These are phyloP conservation scores for Zaprionus tsacasi DNA, from an alignment of 1,140 invertebrate species.

Conservation along the genomic window DNA sequence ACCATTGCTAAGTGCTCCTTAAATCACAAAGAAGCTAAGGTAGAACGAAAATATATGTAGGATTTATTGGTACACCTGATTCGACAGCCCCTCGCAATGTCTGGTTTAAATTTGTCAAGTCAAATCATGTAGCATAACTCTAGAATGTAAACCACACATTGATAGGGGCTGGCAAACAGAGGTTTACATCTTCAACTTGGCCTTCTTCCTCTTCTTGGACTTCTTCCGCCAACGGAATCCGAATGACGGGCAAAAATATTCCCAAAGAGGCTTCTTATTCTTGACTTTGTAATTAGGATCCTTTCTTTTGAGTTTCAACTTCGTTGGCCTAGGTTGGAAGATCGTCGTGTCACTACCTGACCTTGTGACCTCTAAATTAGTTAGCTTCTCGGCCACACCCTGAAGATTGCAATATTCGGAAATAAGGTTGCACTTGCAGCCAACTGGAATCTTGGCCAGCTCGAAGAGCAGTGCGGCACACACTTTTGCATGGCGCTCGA, in stretches of 20 bases:
- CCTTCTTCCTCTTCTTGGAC: too few species aligned
- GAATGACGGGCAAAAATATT: neutral
- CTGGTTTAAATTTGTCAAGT: neutral
- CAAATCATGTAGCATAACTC: neutral
- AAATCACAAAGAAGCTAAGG: too few species aligned
- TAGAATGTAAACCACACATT: neutral
- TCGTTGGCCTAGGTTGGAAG: too few species aligned
- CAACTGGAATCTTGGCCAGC: neutral
- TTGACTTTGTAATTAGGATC: neutral
- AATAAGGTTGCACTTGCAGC: slow-evolving; percentile 44
- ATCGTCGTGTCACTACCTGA: too few species aligned
- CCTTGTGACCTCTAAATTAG: neutral
- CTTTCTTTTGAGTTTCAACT: neutral
- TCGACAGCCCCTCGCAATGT: slow-evolving; percentile 1
- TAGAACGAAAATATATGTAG: too few species aligned
- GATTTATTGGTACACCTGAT: neutral
- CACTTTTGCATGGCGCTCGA: slow-evolving; percentile 26
- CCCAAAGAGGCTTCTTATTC: neutral
- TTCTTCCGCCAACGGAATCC: neutral
- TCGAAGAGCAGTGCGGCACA: slow-evolving; percentile 30
- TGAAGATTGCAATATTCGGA: slow-evolving; percentile 28
- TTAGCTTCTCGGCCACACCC: slow-evolving; percentile 26
- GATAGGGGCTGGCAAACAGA: neutral
- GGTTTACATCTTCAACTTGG: too few species aligned
- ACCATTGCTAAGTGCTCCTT: too few species aligned